A percentile compares a stretch with the other conserved stretches of the same genome.
Evolutionary conservation across 2,888 invertebrate species (phyloP).

Genomic region (Synergus japonicus): DNA sequence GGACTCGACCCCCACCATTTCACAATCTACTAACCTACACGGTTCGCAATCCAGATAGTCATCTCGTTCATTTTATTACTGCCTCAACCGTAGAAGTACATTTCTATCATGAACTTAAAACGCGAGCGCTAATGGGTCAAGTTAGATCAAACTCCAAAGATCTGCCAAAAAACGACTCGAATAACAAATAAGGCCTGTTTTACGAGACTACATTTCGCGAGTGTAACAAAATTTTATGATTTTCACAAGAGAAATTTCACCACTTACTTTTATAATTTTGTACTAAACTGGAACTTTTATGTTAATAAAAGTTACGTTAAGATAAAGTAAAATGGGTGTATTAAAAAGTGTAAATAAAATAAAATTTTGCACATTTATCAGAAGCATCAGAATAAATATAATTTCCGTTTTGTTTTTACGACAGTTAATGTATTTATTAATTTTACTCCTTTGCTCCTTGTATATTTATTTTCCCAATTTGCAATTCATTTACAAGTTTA

Average conservation of each 20-base stretch:
- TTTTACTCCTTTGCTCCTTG: not conserved
- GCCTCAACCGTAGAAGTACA: not conserved
- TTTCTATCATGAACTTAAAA: slow-evolving; percentile 43
- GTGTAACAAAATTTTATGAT: not conserved
- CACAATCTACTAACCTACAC: not conserved
- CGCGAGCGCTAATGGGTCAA: slow-evolving; percentile 44
- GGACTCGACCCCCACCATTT: not conserved
- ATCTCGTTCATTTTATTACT: slow-evolving; percentile 43
- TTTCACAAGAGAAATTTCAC: not conserved
- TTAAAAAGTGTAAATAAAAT: not conserved
- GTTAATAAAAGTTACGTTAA: not conserved
- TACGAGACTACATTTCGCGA: not conserved
- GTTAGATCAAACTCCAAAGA: not conserved
- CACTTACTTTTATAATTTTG: not conserved
- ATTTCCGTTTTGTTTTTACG: not conserved
- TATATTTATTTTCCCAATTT: slow-evolving; percentile 8
- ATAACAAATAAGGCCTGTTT: slow-evolving; percentile 23
- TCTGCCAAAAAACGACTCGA: not conserved
- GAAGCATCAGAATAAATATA: not conserved
- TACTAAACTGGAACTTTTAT: not conserved
- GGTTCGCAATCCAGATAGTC: slow-evolving; percentile 45
- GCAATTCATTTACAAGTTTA: slow-evolving; percentile 26
- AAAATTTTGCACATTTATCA: not conserved
- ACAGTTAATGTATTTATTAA: not conserved
- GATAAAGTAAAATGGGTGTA: not conserved